Base-by-base conservation (phyloP, 2,113 vertebrate genomes). In the Gobio gobio region DNA sequence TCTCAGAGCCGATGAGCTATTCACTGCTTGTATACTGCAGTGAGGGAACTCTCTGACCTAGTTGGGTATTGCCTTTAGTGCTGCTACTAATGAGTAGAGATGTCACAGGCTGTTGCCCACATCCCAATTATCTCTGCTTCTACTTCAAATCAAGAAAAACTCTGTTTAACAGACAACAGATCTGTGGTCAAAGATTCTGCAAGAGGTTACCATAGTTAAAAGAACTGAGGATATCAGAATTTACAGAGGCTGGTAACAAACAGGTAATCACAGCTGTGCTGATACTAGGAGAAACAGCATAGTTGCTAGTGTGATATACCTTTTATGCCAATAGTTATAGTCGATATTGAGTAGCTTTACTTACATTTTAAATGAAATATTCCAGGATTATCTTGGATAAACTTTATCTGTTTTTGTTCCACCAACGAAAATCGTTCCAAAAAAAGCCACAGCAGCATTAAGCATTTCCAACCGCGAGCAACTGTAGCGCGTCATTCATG, bases 61-160 rank as follows among this genome's bases (percentile, higher is more conserved):
- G 73, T 80, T 88, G 84, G 29, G 72, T 78, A 82, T 82, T 70
- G 85, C 88, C 88, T 86, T 89, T 68, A 89, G 85, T 84, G 64
- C 83, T 86, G 59, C 3, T 59, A 40, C 82, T 91, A 91, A 91
- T 88, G 86, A 91, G 89, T 61, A 78, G 75, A 81, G 49, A 85
- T 89, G 85, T 84, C 80, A 86, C 54, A 85, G n/a, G 75, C 84
- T 85, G 59, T 59, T 85, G 83, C 87, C 78, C 78, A 75, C 63
- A 87, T 88, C 83, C 87, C 87, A 90, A 88, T 89, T 90, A 89
- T 70, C 81, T 43, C 29, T 26, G n/a, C 84, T 56, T 85, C 73
- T 73, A 20, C 78, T 73, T 87, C 82, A 82, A 88, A 87, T 68
- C 14, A 86, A 78, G 75, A 47, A 82, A 85, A 70, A 74, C 80